phyloP scores from a whole-genome alignment of 2,888 invertebrate genomes.

The Crocallis elinguaria region DNA sequence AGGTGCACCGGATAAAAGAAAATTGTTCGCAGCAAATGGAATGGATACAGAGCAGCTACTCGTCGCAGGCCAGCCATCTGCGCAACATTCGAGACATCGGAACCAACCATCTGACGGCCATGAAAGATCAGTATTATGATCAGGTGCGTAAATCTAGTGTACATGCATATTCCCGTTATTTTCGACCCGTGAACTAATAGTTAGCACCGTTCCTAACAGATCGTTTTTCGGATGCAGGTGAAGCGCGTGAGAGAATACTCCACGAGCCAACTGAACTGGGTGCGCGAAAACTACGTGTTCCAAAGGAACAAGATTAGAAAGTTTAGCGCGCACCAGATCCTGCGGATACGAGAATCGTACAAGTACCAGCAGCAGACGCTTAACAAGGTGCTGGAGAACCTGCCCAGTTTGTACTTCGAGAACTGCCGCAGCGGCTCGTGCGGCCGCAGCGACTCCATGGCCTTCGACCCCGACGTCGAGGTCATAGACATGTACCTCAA shows the following conservation, averaged over 20 bases:
- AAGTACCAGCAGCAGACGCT: conserved; percentile 98
- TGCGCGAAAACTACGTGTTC: conserved; percentile 97
- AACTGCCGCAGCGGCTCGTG: conserved; percentile 95
- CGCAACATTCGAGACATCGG: conserved; percentile 96
- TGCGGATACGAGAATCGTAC: conserved; percentile 95
- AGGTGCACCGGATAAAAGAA: conserved; percentile 95
- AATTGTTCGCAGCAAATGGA: conserved; percentile 97
- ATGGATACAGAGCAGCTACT: conserved; percentile 96
- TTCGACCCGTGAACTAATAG: conserved; percentile 55
- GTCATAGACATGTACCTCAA: conserved; percentile 88
- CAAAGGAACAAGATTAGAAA: conserved; percentile 97
- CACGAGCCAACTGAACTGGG: conserved; percentile 95
- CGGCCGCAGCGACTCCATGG: conserved; percentile 90
- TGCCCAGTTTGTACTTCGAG: conserved; percentile 95
- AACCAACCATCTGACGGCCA: conserved; percentile 92
- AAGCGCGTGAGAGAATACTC: conserved; percentile 97
- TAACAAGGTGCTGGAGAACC: conserved; percentile 96
- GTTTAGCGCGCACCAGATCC: conserved; percentile 96
- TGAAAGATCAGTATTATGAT: conserved; percentile 96
- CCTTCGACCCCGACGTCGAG: conserved; percentile 88
- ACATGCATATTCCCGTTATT: background rate
- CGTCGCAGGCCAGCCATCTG: conserved; percentile 93
- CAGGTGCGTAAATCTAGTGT: conserved; percentile 84
- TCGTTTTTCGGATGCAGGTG: conserved; percentile 84
- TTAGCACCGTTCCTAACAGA: conserved; percentile 13